phyloP scores from a whole-genome alignment of 2,113 vertebrate species.

The Siphamia tubifer region DNA sequence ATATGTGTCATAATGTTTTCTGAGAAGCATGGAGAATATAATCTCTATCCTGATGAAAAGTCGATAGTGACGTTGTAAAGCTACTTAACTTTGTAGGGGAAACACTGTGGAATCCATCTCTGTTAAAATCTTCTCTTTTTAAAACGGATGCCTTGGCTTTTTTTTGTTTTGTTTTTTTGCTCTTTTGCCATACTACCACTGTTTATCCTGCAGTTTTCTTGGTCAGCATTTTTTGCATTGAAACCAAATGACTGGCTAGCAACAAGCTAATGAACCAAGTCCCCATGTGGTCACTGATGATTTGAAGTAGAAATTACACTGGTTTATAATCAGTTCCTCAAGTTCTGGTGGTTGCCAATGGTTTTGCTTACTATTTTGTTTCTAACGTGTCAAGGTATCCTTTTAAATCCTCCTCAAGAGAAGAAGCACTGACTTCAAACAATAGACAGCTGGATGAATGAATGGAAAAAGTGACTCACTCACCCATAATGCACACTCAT shows the following conservation, averaged over 20 bases:
- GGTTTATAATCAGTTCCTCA: neutral
- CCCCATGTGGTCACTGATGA: neutral
- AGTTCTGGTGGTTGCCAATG: neutral
- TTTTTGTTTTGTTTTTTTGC: neutral
- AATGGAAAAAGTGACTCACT: neutral
- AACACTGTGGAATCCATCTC: slow-evolving; percentile 18
- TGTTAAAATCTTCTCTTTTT: slow-evolving; percentile 1
- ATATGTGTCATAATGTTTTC: too few relatives aligned
- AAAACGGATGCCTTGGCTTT: slow-evolving; percentile 26
- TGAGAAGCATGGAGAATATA: neutral
- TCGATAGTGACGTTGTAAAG: neutral
- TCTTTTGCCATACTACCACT: neutral
- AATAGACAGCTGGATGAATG: slow-evolving; percentile 44
- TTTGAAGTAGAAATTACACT: neutral
- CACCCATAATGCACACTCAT: neutral
- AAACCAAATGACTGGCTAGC: neutral
- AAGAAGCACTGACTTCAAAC: slow-evolving; percentile 3
- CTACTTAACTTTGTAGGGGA: neutral
- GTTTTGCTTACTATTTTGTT: neutral
- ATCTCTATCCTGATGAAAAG: neutral
- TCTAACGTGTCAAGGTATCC: neutral
- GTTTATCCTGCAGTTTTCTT: neutral
- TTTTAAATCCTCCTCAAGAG: neutral
- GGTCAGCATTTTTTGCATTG: neutral
- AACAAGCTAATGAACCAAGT: neutral